A percentile compares a stretch with the other conserved stretches of the same genome.
Evolutionary conservation across 2,113 vertebrate genomes (phyloP).

Genomic region (Entomyzon cyanotis): DNA sequence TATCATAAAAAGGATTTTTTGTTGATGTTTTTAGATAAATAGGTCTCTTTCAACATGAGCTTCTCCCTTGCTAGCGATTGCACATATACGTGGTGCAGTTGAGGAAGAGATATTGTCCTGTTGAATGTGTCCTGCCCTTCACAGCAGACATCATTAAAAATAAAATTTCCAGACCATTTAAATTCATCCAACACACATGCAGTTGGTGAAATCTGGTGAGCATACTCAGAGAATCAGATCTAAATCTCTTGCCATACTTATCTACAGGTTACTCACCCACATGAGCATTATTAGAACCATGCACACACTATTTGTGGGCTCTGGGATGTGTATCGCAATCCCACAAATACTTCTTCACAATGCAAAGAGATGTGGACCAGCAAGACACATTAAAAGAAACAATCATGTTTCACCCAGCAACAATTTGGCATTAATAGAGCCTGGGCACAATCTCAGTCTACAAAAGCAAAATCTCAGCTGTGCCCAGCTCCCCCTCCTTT

Average conservation of each 20-base stretch:
- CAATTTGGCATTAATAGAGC: not conserved
- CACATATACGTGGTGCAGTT: not conserved
- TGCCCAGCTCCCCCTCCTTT: not conserved
- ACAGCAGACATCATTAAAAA: not conserved
- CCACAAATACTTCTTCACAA: not conserved
- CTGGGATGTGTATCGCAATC: not conserved
- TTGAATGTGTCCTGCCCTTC: not conserved
- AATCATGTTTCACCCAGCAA: not conserved
- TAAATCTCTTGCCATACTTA: not conserved
- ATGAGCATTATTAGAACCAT: not conserved
- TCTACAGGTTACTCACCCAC: not conserved
- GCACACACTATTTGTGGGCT: not conserved
- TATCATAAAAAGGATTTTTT: not conserved
- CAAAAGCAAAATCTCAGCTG: not conserved
- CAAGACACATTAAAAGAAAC: not conserved
- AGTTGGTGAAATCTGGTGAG: not conserved
- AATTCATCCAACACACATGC: not conserved
- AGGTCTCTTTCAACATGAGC: not conserved
- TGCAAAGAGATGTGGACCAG: not conserved
- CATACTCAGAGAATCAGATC: not conserved
- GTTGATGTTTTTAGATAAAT: not conserved
- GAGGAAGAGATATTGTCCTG: not conserved
- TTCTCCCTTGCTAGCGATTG: not conserved
- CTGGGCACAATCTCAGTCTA: not conserved
- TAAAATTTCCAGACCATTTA: not conserved